Evolutionary conservation across 2,797 vertebrate genomes (phyloP).

Genomic region (Pangasius larnaudii): DNA sequence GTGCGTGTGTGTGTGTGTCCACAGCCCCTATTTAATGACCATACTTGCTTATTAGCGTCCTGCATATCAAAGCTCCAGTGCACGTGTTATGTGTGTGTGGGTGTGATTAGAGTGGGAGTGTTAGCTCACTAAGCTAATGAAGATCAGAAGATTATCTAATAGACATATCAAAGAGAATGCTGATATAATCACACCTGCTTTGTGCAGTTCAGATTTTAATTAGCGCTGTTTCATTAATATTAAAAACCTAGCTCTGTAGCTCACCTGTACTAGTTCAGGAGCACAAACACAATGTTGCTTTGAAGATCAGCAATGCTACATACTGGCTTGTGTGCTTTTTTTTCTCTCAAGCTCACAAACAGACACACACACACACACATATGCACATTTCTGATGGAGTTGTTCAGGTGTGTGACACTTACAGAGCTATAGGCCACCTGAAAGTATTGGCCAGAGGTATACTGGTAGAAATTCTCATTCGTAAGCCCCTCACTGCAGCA

Average conservation of each 20-base stretch:
- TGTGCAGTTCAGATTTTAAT: slow-evolving; percentile 53
- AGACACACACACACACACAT: neutral
- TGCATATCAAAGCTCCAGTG: slow-evolving; percentile 50
- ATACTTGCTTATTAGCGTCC: slow-evolving; percentile 48
- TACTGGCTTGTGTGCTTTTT: neutral
- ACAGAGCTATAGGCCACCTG: neutral
- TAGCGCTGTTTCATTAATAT: slow-evolving; percentile 49
- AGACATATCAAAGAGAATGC: slow-evolving; percentile 57
- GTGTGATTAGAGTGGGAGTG: slow-evolving; percentile 44
- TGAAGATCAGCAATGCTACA: slow-evolving; percentile 28
- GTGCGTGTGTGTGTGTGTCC: slow-evolving; percentile 11
- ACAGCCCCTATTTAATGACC: slow-evolving; percentile 42
- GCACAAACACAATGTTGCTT: slow-evolving; percentile 24
- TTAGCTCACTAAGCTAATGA: slow-evolving; percentile 45
- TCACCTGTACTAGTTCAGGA: slow-evolving; percentile 38
- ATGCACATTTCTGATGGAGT: neutral
- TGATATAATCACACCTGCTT: slow-evolving; percentile 54
- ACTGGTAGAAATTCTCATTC: neutral
- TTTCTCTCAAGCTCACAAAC: neutral
- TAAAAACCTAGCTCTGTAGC: slow-evolving; percentile 29
- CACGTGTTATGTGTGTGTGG: slow-evolving; percentile 31
- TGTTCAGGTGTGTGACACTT: neutral
- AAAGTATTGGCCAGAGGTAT: neutral
- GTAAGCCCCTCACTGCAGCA: too few relatives aligned
- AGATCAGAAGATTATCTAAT: slow-evolving; percentile 50